phyloP scores from a whole-genome alignment of 2,113 vertebrate species.

The Megaptera novaeangliae region DNA sequence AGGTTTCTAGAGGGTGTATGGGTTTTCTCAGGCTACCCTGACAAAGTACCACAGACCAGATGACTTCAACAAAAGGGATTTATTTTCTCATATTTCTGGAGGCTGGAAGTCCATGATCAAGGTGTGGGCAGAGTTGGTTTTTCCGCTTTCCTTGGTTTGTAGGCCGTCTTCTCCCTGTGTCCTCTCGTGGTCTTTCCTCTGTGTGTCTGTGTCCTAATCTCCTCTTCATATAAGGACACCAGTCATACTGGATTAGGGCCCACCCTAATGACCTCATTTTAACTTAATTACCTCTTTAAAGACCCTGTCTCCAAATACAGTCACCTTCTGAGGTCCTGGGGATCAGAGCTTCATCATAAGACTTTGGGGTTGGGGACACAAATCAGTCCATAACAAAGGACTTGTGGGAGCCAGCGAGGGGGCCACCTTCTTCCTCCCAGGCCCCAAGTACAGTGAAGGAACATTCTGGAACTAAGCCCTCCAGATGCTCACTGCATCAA shows the following conservation, averaged over 20 bases:
- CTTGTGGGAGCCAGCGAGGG: background rate
- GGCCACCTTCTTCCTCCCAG: background rate
- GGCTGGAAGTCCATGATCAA: background rate
- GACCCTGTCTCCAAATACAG: background rate
- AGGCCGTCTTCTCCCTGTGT: background rate
- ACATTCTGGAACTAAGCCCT: background rate
- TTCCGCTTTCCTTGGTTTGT: background rate
- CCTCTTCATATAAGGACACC: background rate
- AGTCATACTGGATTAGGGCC: background rate
- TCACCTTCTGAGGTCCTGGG: background rate
- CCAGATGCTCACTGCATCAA: accelerated
- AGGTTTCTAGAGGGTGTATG: background rate
- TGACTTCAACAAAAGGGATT: background rate
- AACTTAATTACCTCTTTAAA: background rate
- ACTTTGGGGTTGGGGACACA: background rate
- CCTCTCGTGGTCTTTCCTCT: background rate
- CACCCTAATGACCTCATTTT: no score
- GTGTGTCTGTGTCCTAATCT: background rate
- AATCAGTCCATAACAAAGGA: background rate
- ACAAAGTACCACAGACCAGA: background rate
- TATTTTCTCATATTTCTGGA: background rate
- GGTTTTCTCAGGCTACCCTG: background rate
- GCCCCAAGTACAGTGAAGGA: background rate
- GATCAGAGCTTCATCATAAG: background rate
- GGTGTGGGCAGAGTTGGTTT: no score